A percentile compares a stretch with the other conserved stretches of the same genome.
Evolutionary conservation across 2,888 invertebrate species (phyloP).

Genomic region (Acrobasis repandana): DNA sequence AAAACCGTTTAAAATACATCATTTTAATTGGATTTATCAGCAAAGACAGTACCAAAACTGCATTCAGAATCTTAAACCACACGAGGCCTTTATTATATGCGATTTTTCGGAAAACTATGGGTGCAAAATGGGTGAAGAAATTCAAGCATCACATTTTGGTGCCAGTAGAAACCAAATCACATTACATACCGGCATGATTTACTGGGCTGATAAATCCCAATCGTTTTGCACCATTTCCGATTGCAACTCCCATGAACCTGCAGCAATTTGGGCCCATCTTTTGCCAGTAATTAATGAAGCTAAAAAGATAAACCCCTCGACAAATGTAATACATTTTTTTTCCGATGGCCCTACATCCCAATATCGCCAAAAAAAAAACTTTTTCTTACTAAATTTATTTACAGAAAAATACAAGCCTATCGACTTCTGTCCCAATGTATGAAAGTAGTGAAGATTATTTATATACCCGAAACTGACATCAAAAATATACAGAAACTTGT

Average conservation of each 20-base stretch:
- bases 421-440: neutral
- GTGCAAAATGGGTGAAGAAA: conserved; percentile 11
- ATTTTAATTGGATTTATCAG: neutral
- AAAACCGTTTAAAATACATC: neutral
- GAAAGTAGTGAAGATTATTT: neutral
- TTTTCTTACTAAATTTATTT: conserved; percentile 32
- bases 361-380: conserved; percentile 38
- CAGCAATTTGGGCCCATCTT: conserved; percentile 11
- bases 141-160: conserved; percentile 30
- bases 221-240: conserved; percentile 2
- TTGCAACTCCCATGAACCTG: neutral
- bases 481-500: conserved; percentile 10
- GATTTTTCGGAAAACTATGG: conserved; percentile 22
- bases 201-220: conserved; percentile 7
- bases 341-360: conserved; percentile 39
- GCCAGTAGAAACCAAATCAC: conserved; percentile 29
- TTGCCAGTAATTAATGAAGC: conserved; percentile 30
- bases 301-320: conserved; percentile 27
- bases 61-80: neutral
- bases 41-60: neutral
- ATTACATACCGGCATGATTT: conserved; percentile 30
- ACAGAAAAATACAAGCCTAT: conserved; percentile 23
- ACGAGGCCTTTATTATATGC: conserved; percentile 5
- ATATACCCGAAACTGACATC: conserved; percentile 10
- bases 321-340: conserved; percentile 34